Percentiles rank a stretch among this genome's conserved stretches.
phyloP scores from a whole-genome alignment of 1,140 invertebrate genomes.

The Temnothorax longispinosus region DNA sequence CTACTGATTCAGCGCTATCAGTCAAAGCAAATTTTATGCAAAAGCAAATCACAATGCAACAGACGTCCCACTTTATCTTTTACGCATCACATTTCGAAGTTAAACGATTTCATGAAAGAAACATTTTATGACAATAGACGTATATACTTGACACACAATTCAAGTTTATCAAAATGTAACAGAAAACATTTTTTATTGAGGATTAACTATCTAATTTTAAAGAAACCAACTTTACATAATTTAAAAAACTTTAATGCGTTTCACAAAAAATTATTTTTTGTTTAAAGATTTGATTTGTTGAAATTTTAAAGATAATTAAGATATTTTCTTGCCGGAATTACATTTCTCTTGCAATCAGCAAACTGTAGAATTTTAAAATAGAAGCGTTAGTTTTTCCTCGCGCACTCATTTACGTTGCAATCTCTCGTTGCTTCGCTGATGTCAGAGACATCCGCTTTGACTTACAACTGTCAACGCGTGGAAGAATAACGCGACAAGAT shows the following conservation, averaged over 20 bases:
- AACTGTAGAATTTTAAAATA: conserved; percentile 34
- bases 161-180: not conserved
- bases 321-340: conserved; percentile 3
- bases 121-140: conserved; percentile 28
- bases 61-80: conserved; percentile 1
- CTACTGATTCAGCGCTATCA: conserved; percentile 27
- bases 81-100: not conserved
- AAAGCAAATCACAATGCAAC: conserved; percentile 38
- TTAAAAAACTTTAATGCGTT: not conserved
- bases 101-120: conserved; percentile 41
- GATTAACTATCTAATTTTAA: not conserved
- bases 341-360: conserved; percentile 14
- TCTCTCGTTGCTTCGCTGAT: not conserved
- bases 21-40: conserved; percentile 37
- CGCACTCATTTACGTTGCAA: conserved; percentile 26
- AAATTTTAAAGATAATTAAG: not conserved
- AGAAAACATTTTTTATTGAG: not conserved
- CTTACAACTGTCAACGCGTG: conserved; percentile 77
- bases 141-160: not conserved
- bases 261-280: not conserved
- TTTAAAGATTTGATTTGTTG: not conserved
- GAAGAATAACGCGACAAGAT: conserved; percentile 75
- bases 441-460: conserved; percentile 73
- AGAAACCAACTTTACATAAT: not conserved
- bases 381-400: not conserved